A percentile compares a stretch with the other conserved stretches of the same genome.
Conservation (phyloP, 2,797 vertebrate species). For the Emydoidea blandingii region DNA sequence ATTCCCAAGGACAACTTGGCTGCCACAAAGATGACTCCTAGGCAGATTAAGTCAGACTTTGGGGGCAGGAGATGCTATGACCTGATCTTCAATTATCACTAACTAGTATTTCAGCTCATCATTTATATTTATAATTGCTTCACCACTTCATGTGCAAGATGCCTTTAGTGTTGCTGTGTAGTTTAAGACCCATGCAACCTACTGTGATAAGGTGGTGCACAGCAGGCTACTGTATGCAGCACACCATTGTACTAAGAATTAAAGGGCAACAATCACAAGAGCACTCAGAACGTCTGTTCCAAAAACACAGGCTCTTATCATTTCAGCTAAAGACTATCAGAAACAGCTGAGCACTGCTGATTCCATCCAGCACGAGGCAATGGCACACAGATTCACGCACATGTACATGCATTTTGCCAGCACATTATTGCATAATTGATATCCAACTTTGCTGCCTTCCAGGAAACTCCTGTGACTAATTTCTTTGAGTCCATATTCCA, state of each 20-base stretch:
- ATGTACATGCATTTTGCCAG: not conserved
- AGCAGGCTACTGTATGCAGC: not conserved
- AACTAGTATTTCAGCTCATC: not conserved
- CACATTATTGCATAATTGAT: not conserved
- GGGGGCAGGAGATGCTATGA: not conserved
- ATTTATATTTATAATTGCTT: not conserved
- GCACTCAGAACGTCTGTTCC: not conserved
- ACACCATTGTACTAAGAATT: not conserved
- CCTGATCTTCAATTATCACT: not conserved
- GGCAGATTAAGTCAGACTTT: not conserved
- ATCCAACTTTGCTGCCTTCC: not conserved
- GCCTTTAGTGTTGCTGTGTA: not conserved
- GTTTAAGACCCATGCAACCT: not conserved
- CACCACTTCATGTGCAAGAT: not conserved
- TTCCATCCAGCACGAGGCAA: not conserved
- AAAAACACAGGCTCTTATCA: not conserved
- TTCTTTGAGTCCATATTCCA: rapidly evolving
- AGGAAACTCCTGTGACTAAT: not conserved
- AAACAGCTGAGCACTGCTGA: not conserved
- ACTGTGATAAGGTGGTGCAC: not conserved
- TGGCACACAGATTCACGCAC: not conserved
- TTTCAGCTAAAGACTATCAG: not conserved
- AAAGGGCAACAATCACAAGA: not conserved
- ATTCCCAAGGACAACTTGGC: not conserved
- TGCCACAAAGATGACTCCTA: rapidly evolving